Conservation (phyloP, 2,888 invertebrate species). For the Pristionchus maxplancki region DNA sequence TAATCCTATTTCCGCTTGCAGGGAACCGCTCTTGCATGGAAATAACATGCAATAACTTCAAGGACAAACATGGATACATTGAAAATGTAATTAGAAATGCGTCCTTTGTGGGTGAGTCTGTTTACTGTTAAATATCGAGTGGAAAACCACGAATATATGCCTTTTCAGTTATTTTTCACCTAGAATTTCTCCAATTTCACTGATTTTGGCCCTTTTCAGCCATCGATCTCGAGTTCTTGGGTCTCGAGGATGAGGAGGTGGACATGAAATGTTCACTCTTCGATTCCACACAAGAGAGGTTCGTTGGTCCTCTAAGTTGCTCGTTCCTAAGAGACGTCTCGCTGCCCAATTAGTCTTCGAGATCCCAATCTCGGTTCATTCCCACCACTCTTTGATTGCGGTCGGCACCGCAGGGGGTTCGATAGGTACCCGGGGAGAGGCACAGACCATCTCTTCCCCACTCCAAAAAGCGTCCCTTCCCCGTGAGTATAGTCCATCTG, state of each 20-base stretch:
- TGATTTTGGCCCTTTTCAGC: not conserved
- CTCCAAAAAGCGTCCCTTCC: not conserved
- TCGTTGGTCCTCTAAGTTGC: not conserved
- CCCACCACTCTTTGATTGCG: not conserved
- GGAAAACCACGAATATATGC: not conserved
- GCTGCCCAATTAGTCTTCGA: not conserved
- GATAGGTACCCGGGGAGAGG: not conserved
- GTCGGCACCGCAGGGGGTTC: not conserved
- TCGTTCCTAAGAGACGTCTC: not conserved
- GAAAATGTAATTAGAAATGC: slow-evolving; percentile 51
- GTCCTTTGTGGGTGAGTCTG: slow-evolving; percentile 45
- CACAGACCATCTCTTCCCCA: not conserved
- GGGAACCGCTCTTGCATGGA: slow-evolving; percentile 53
- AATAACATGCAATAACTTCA: slow-evolving; percentile 53
- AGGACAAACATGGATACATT: slow-evolving; percentile 36
- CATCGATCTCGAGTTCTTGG: slow-evolving; percentile 52
- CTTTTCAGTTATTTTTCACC: not conserved
- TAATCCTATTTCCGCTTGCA: not conserved
- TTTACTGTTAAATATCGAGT: not conserved
- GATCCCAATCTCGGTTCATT: not conserved
- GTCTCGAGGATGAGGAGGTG: slow-evolving; percentile 51
- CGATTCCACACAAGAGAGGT: slow-evolving; percentile 52
- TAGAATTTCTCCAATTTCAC: not conserved
- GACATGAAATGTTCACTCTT: slow-evolving; percentile 46
- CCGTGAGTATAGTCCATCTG: slow-evolving; percentile 12